Percentiles rank a stretch among this genome's conserved stretches.
Evolutionary conservation across 2,113 vertebrate genomes (phyloP).

Genomic region (Oophaga pumilio): DNA sequence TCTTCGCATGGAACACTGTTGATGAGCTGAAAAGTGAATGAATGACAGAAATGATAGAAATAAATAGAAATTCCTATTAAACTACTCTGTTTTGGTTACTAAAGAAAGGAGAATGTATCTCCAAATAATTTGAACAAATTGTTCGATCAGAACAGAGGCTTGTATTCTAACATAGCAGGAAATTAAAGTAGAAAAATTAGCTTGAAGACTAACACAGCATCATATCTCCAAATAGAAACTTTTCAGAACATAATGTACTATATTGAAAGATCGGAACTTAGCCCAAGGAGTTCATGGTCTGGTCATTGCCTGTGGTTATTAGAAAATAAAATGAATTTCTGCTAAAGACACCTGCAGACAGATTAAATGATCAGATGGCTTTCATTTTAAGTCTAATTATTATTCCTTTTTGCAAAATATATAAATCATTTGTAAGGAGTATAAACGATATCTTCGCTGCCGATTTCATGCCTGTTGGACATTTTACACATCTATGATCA

Average conservation of each 20-base stretch:
- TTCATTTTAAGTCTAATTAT: constrained; percentile 55
- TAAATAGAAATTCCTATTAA: constrained; percentile 10
- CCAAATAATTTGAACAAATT: constrained; percentile 33
- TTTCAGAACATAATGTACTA: constrained; percentile 66
- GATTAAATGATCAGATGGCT: constrained; percentile 63
- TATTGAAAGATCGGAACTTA: constrained; percentile 63
- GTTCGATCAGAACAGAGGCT: neutral
- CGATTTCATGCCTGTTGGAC: constrained; percentile 47
- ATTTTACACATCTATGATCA: neutral
- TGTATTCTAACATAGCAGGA: constrained; percentile 50
- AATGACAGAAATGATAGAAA: neutral
- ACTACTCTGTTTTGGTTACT: neutral
- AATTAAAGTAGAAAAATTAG: constrained; percentile 57
- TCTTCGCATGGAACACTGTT: neutral
- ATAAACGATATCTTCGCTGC: neutral
- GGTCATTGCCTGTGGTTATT: constrained; percentile 68
- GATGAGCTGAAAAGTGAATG: neutral
- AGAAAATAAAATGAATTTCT: constrained; percentile 69
- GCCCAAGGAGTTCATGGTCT: constrained; percentile 69
- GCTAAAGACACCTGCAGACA: constrained; percentile 70
- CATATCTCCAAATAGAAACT: constrained; percentile 67
- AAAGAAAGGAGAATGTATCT: neutral
- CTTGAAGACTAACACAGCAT: constrained; percentile 59
- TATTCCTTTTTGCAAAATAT: neutral
- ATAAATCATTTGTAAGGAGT: constrained; percentile 17